phyloP scores from a whole-genome alignment of 2,888 invertebrate species.

The Criorhina ranunculi region DNA sequence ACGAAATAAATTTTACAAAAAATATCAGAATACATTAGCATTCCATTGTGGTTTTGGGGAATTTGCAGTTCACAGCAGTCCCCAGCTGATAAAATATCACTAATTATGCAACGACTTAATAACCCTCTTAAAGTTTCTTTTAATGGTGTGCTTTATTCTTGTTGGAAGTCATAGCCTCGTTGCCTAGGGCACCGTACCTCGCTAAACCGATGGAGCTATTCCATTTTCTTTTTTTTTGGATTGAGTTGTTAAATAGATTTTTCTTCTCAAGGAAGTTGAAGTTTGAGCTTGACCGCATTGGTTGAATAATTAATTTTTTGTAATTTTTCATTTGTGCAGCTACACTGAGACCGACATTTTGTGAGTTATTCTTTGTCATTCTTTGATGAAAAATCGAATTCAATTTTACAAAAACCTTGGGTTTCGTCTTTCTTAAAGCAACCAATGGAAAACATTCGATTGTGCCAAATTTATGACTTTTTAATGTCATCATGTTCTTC shows the following conservation, averaged over 20 bases:
- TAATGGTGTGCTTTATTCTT: slow-evolving; percentile 23
- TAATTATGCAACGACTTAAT: slow-evolving; percentile 52
- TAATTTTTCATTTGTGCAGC: background rate
- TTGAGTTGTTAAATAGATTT: slow-evolving; percentile 23
- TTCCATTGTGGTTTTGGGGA: slow-evolving; percentile 24
- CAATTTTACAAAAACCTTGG: too few species aligned
- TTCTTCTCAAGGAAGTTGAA: slow-evolving; percentile 37
- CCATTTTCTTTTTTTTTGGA: background rate
- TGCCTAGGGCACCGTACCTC: background rate
- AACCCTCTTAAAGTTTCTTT: slow-evolving; percentile 32
- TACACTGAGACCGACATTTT: background rate
- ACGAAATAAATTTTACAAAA: slow-evolving; percentile 38
- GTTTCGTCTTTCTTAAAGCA: background rate
- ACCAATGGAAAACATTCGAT: slow-evolving; percentile 6
- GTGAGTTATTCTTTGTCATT: too few species aligned
- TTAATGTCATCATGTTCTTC: slow-evolving; percentile 13
- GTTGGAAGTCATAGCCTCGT: background rate
- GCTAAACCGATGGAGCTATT: background rate
- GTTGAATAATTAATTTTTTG: slow-evolving; percentile 7
- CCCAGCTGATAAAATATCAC: slow-evolving; percentile 50
- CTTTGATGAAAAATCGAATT: too few species aligned
- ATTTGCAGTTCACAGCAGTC: slow-evolving; percentile 17
- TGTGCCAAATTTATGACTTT: slow-evolving; percentile 3
- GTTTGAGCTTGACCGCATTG: background rate
- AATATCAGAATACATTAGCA: slow-evolving; percentile 15